Evolutionary conservation across 2,113 vertebrate genomes (phyloP).

Genomic region (Lethenteron camtschaticum): DNA sequence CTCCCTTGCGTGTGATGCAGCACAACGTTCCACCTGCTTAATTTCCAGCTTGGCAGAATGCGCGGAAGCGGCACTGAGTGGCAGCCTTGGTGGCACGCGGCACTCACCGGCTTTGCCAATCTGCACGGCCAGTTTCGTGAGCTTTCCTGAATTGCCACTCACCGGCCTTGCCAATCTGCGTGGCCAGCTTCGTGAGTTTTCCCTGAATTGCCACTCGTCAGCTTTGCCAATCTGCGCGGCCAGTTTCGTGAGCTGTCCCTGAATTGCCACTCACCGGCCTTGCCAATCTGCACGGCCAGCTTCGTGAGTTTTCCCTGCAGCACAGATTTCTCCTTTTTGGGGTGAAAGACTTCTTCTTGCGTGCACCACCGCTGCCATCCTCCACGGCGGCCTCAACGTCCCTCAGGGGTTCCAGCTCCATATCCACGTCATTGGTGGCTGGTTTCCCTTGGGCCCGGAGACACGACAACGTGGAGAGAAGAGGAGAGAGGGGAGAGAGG

Average conservation of each 20-base stretch:
- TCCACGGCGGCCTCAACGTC: not conserved
- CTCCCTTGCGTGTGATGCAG: no score
- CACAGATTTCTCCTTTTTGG: slow-evolving; percentile 89
- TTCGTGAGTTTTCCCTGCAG: slow-evolving; percentile 83
- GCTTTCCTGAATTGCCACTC: slow-evolving; percentile 62
- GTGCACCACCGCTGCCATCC: not conserved
- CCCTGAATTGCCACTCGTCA: slow-evolving; percentile 48
- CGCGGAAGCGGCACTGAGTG: no score
- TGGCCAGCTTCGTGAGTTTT: slow-evolving; percentile 67
- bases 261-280: slow-evolving; percentile 45
- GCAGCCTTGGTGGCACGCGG: no score
- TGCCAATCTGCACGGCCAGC: slow-evolving; percentile 80
- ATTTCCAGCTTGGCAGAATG: no score
- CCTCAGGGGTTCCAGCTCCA: not conserved
- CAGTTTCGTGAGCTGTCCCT: slow-evolving; percentile 74
- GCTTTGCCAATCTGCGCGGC: slow-evolving; percentile 88
- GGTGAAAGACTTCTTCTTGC: not conserved
- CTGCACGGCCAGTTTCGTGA: slow-evolving; percentile 69
- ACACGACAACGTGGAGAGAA: not conserved
- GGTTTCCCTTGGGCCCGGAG: not conserved
- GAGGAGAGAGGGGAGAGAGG: slow-evolving; percentile 14
- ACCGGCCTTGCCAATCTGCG: slow-evolving; percentile 72
- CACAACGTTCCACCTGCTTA: no score
- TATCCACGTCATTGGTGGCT: not conserved
- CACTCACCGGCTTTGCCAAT: slow-evolving; percentile 72